Evolutionary conservation across 1,140 invertebrate genomes (phyloP), one percentile per base, ranked within the genome.

Genomic region (Thaumatotibia leucotreta): DNA sequence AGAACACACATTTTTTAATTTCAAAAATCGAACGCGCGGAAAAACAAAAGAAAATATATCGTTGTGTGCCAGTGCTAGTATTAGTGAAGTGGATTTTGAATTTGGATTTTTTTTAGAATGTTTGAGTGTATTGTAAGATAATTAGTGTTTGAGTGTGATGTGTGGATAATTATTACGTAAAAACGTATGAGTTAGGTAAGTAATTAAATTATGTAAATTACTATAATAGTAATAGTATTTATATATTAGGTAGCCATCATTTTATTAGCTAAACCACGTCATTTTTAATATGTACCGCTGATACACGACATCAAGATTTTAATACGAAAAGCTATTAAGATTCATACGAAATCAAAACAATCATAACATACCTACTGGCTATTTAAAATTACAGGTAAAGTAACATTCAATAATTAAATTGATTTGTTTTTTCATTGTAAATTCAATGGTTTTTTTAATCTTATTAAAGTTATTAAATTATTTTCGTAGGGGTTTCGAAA

Each of bases 81-180:
- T 29, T n/a, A 29, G 24, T 58, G 52, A 29, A 58, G n/a, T 58
- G 24, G 20, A 14, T 27, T 58, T 58, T 58, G 8, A 27, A 52
- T 52, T 27, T 10, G 23, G 22, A 24, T 52, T 52, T 27, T 52
- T 52, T 24, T 23, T 24, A 1, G 50, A 58, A 58, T 58, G 24
- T 27, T 27, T 14, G 23, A 27, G 4, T 2, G 52, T 58, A 27
- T 58, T 58, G 14, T 45, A 20, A 45, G 20, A 45, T 45, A 20
- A 45, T 45, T 45, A 45, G 39, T 54, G 49, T 50, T 54, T 24
- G 24, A 24, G 22, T 14, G 50, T 58, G 24, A 58, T 27, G 52
- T 58, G 52, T 6, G 39, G 39, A 58, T 58, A 14, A 6, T 58
- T 27, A 24, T 58, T 58, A 29, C 52, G 52, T 58, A 58, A 58